Conservation (phyloP, 1,140 invertebrate species). For the Saccostrea cuccullata region DNA sequence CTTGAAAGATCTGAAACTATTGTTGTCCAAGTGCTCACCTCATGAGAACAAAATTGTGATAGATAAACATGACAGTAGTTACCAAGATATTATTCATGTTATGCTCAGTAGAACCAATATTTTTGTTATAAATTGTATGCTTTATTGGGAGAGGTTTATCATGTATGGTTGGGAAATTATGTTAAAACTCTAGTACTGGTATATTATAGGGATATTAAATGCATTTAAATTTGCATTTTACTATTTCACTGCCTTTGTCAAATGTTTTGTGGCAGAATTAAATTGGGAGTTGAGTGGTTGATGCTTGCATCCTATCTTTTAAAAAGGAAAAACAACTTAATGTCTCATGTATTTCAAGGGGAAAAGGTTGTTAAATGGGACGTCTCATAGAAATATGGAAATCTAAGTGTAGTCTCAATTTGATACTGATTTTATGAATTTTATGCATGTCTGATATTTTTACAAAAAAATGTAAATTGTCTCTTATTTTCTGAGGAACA, state of each 20-base stretch:
- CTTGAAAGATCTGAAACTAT: background rate
- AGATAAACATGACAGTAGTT: background rate
- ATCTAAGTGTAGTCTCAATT: no score
- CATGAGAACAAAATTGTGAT: background rate
- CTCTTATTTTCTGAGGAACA: no score
- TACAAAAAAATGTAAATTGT: no score
- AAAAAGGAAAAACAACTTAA: no score
- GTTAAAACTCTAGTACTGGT: slow-evolving; percentile 4
- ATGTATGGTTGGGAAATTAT: background rate
- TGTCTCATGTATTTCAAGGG: no score
- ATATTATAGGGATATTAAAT: background rate
- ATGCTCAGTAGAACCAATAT: background rate
- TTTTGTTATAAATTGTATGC: background rate
- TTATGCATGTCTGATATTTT: no score
- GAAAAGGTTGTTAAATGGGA: no score
- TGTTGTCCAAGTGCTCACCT: background rate
- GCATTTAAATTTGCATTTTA: no score
- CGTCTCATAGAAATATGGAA: no score
- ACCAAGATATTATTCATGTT: background rate
- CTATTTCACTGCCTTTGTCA: no score
- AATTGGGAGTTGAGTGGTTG: background rate
- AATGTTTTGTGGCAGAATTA: background rate
- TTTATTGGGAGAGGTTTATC: background rate
- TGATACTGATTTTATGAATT: no score
- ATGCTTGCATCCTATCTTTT: background rate